Evolutionary conservation across 2,797 vertebrate genomes (phyloP).

Genomic region (Scolopax rusticola): DNA sequence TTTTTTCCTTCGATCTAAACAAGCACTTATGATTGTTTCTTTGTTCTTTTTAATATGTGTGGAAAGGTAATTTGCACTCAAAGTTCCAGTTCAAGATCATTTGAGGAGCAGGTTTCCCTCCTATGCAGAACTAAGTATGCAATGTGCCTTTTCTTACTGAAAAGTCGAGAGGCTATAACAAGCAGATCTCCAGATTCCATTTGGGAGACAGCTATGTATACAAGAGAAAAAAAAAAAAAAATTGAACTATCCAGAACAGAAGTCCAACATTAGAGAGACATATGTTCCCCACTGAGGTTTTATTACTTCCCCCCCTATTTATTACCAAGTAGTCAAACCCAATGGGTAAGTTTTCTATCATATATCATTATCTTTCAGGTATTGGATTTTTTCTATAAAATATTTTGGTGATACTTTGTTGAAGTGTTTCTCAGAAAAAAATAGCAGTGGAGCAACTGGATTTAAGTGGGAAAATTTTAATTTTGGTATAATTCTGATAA

Average conservation of each 20-base stretch:
- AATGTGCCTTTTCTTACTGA: neutral
- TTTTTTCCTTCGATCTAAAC: neutral
- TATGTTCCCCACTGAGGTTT: neutral
- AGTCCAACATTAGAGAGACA: neutral
- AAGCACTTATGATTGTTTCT: accelerated
- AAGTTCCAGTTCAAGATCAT: neutral
- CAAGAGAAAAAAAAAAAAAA: neutral
- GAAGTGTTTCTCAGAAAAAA: neutral
- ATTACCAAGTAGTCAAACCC: neutral
- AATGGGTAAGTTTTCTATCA: neutral
- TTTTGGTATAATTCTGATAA: neutral
- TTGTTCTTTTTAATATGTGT: neutral
- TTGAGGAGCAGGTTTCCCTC: neutral
- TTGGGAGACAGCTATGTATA: neutral
- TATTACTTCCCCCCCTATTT: neutral
- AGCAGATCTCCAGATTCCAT: neutral
- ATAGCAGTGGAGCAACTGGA: neutral
- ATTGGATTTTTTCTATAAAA: neutral
- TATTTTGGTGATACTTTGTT: neutral
- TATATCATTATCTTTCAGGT: neutral
- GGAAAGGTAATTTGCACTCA: neutral
- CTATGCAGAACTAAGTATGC: neutral
- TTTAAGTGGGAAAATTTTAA: neutral
- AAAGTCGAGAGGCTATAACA: neutral
- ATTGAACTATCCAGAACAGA: neutral